A percentile compares a stretch with the other conserved stretches of the same genome.
Evolutionary conservation across 2,888 invertebrate genomes (phyloP).

Genomic region (Hyposoter dolosus): DNA sequence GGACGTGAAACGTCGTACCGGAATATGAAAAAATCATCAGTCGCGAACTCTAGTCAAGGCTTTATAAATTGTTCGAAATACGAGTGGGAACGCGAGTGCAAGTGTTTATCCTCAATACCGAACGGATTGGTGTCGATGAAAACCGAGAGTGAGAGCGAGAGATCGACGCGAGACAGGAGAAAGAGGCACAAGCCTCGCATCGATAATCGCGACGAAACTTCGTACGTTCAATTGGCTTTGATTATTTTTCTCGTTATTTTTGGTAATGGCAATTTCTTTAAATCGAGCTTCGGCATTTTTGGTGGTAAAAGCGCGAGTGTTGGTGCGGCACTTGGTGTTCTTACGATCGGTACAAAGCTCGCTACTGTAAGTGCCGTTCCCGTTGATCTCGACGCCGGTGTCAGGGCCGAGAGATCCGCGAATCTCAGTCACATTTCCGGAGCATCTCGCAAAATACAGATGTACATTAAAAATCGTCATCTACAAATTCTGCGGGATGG

Average conservation of each 20-base stretch:
- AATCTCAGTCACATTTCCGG: slow-evolving; percentile 93
- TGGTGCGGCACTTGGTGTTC: slow-evolving; percentile 72
- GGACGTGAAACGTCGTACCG: slow-evolving; percentile 15
- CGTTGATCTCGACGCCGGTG: slow-evolving; percentile 77
- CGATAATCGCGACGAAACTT: slow-evolving; percentile 64
- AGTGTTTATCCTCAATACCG: slow-evolving; percentile 54
- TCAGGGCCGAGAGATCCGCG: slow-evolving; percentile 91
- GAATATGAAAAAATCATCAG: slow-evolving; percentile 40
- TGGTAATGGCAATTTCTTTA: slow-evolving; percentile 75
- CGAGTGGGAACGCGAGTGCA: slow-evolving; percentile 53
- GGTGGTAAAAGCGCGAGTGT: slow-evolving; percentile 53
- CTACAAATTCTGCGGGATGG: slow-evolving; percentile 94
- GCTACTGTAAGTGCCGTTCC: slow-evolving; percentile 75
- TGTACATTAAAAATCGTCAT: slow-evolving; percentile 94
- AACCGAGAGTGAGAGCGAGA: slow-evolving; percentile 36
- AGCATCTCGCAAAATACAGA: slow-evolving; percentile 92
- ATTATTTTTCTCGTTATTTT: slow-evolving; percentile 78
- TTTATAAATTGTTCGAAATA: slow-evolving; percentile 53
- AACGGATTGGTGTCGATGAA: slow-evolving; percentile 46
- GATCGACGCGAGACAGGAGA: slow-evolving; percentile 65
- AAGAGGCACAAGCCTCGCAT: slow-evolving; percentile 39
- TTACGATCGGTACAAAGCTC: slow-evolving; percentile 78
- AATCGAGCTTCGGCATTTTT: slow-evolving; percentile 69
- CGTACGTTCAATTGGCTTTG: slow-evolving; percentile 76
- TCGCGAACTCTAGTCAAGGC: slow-evolving; percentile 71